These are phyloP conservation scores for Hephaestus fuliginosus DNA, from an alignment of 2,797 vertebrate genomes.

Conservation along the genomic window DNA sequence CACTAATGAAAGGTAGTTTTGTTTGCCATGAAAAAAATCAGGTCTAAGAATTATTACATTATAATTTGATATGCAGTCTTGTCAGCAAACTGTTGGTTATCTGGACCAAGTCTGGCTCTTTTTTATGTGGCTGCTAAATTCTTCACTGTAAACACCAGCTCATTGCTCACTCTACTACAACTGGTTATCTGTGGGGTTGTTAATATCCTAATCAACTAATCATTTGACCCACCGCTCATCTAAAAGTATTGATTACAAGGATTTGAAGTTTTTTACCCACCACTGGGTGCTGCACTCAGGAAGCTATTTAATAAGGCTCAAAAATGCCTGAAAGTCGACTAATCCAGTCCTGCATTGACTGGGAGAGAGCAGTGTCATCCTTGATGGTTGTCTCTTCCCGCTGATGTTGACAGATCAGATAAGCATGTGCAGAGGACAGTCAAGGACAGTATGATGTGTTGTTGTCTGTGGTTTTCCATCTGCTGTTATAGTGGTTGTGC, in stretches of 20 bases:
- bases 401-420: slow-evolving; percentile 17
- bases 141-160: too few species aligned
- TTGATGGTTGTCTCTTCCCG: background rate
- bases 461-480: slow-evolving; percentile 23
- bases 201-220: background rate
- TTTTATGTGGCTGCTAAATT: too few species aligned
- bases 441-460: slow-evolving; percentile 24
- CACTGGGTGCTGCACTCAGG: background rate
- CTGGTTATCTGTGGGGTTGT: too few species aligned
- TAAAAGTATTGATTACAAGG: background rate
- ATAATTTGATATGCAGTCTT: too few species aligned
- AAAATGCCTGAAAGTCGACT: background rate
- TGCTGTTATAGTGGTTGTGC: slow-evolving; percentile 16
- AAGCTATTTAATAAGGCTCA: background rate
- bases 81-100: too few species aligned
- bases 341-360: background rate
- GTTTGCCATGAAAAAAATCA: too few species aligned
- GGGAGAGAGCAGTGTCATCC: slow-evolving; percentile 6
- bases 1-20: too few species aligned
- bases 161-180: too few species aligned
- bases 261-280: background rate
- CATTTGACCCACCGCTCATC: background rate
- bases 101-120: too few species aligned
- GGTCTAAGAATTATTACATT: too few species aligned
- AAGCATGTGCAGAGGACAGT: slow-evolving; percentile 12